A percentile compares a stretch with the other conserved stretches of the same genome.
phyloP scores from a whole-genome alignment of 2,113 vertebrate species.

The Dasyprocta punctata region DNA sequence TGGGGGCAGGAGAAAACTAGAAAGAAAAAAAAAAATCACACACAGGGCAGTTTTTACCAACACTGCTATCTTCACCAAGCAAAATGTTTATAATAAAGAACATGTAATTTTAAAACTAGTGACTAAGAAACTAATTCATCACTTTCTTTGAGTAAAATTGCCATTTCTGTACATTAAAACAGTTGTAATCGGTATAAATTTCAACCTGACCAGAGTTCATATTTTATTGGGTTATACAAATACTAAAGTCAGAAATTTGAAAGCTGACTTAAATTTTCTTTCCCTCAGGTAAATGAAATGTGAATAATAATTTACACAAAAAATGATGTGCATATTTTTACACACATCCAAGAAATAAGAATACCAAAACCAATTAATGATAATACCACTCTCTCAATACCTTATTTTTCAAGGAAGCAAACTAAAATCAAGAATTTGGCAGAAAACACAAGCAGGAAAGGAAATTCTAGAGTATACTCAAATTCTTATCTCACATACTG shows the following conservation, averaged over 20 bases:
- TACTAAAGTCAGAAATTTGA: background rate
- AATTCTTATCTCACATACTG: background rate
- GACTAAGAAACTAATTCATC: background rate
- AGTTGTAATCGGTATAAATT: background rate
- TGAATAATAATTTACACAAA: background rate
- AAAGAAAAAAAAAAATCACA: background rate
- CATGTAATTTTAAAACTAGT: background rate
- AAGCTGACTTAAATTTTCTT: background rate
- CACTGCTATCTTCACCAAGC: background rate
- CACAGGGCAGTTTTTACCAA: background rate
- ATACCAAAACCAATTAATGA: background rate
- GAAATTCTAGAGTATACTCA: background rate
- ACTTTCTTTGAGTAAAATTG: background rate
- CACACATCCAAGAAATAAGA: background rate
- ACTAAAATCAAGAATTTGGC: background rate
- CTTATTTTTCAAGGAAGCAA: background rate
- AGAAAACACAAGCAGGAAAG: background rate
- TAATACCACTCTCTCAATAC: background rate
- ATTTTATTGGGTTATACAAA: constrained; percentile 3
- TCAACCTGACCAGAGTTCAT: background rate
- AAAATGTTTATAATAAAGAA: background rate
- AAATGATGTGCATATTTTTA: background rate
- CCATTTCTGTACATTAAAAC: background rate
- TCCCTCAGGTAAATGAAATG: background rate
- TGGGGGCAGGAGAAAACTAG: background rate